Evolutionary conservation across 2,113 vertebrate genomes (phyloP).

Genomic region (Crocuta crocuta): DNA sequence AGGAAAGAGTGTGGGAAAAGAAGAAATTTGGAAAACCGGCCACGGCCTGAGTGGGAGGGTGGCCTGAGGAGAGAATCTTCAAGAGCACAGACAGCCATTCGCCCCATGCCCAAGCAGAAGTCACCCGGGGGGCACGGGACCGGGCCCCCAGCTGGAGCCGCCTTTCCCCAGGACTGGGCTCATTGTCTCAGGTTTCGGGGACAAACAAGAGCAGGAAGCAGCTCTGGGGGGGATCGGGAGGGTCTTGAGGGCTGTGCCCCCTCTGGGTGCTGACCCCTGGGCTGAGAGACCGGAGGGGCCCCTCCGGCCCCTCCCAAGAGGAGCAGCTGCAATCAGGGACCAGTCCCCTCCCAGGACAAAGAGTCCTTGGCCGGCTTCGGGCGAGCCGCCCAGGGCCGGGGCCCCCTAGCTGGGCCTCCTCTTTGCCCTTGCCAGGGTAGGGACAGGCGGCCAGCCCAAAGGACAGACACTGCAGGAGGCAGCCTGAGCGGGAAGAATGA

Average conservation of each 20-base stretch:
- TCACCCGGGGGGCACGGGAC: background rate
- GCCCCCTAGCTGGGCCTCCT: conserved; percentile 36
- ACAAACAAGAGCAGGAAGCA: background rate
- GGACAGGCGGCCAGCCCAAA: background rate
- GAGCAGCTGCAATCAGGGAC: conserved; percentile 54
- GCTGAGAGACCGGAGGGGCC: background rate
- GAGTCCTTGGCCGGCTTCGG: conserved; percentile 53
- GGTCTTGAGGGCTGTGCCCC: background rate
- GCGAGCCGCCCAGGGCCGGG: background rate
- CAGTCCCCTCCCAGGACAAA: conserved; percentile 43
- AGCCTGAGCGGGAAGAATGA: background rate
- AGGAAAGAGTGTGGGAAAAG: conserved; percentile 79
- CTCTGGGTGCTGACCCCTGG: conserved; percentile 25
- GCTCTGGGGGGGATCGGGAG: background rate
- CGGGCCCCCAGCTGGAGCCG: background rate
- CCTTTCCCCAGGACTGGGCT: background rate
- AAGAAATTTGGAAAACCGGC: conserved; percentile 9
- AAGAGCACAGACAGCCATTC: background rate
- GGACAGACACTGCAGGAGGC: background rate
- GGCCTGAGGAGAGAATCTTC: background rate
- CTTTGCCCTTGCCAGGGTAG: background rate
- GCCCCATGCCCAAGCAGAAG: conserved; percentile 34
- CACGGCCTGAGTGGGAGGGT: conserved; percentile 34
- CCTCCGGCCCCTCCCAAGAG: background rate
- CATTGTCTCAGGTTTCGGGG: conserved; percentile 61